Conservation (phyloP, 2,797 vertebrate genomes). For the Ctenopoma kingsleyae region DNA sequence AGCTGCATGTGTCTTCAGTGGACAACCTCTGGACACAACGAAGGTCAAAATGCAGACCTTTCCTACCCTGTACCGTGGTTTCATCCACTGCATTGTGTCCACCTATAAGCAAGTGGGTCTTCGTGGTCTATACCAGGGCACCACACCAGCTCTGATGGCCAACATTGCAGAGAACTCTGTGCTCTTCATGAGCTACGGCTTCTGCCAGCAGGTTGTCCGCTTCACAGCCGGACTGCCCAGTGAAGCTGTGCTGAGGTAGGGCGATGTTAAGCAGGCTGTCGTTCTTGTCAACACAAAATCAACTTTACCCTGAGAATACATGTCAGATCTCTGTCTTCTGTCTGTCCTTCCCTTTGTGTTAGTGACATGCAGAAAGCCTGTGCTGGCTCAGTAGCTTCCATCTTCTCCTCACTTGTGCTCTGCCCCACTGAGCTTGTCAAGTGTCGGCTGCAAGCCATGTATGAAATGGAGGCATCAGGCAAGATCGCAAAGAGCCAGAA, state of each 20-base stretch:
- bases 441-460: conserved; percentile 96
- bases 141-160: conserved; percentile 92
- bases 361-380: conserved; percentile 96
- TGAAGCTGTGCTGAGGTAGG: conserved; percentile 90
- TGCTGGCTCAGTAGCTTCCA: conserved; percentile 94
- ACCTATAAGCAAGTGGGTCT: conserved; percentile 93
- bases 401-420: conserved; percentile 94
- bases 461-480: conserved; percentile 92
- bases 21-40: conserved; percentile 95
- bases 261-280: conserved; percentile 5
- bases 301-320: background rate
- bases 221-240: conserved; percentile 82
- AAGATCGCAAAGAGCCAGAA: conserved; percentile 90
- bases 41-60: conserved; percentile 99
- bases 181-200: conserved; percentile 98
- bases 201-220: conserved; percentile 94
- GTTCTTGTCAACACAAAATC: background rate
- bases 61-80: conserved; percentile 89
- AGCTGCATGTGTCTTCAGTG: conserved; percentile 92
- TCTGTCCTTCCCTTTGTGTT: conserved; percentile 44
- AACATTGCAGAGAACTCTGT: conserved; percentile 97
- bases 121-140: conserved; percentile 95
- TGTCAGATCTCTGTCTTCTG: background rate
- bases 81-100: conserved; percentile 90
- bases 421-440: conserved; percentile 98